phyloP scores from a whole-genome alignment of 2,888 invertebrate genomes.

The Drosophila barbarae region DNA sequence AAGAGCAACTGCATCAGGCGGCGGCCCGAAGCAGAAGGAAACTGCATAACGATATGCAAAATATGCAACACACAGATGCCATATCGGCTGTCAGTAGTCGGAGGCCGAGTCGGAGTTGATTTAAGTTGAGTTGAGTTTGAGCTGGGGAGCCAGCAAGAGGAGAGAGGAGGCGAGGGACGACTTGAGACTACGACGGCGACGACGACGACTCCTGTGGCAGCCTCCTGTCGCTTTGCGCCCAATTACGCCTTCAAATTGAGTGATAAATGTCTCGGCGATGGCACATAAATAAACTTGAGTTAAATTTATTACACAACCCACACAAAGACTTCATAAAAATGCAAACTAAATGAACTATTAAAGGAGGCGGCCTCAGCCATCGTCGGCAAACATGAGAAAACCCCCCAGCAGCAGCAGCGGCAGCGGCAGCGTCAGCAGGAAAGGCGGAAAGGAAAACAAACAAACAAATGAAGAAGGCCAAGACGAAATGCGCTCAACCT shows the following conservation, averaged over 20 bases:
- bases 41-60: constrained; percentile 74
- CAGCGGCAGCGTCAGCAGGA: neutral
- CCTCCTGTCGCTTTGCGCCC: constrained; percentile 74
- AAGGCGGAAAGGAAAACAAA: constrained; percentile 30
- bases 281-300: constrained; percentile 74
- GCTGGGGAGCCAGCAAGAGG: constrained; percentile 1
- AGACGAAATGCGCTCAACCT: constrained; percentile 35
- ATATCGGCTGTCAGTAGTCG: constrained; percentile 48
- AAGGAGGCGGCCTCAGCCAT: constrained; percentile 45
- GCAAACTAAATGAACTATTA: constrained; percentile 76
- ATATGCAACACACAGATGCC: constrained; percentile 69
- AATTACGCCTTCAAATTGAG: constrained; percentile 76
- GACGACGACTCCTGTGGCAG: constrained; percentile 42
- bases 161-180: neutral
- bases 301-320: constrained; percentile 76
- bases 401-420: constrained; percentile 28
- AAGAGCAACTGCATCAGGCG: constrained; percentile 38
- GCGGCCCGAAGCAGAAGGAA: constrained; percentile 9
- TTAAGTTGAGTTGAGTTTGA: constrained; percentile 19
- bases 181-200: constrained; percentile 7
- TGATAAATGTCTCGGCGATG: constrained; percentile 74
- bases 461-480: constrained; percentile 45
- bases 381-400: constrained; percentile 70
- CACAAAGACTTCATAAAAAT: constrained; percentile 77
- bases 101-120: constrained; percentile 28